Evolutionary conservation across 2,888 invertebrate genomes (phyloP), one percentile per base, ranked within the genome.

Genomic region (Orthosia gracilis): DNA sequence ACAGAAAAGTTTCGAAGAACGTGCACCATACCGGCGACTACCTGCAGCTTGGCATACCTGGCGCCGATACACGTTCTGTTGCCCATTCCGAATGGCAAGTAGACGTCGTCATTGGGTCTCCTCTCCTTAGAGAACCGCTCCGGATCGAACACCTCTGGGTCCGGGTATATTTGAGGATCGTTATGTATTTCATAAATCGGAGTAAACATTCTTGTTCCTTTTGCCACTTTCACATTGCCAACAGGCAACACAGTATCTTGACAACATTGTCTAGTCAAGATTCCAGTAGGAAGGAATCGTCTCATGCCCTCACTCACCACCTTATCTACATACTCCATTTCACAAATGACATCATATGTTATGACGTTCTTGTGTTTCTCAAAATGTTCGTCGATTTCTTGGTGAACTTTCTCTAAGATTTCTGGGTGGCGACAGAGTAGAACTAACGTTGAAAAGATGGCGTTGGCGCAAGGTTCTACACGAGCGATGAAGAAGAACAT

Each of bases 81-180:
- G 2, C 96, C 96, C 84, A 89, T 94, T 0, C 96, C 96, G 80
- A 96, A 96, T 3, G 96, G 95, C 83, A 95, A 81, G 73, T 92
- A 96, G 2, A 90, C 87, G 23, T 89, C 85, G 17, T 92, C 77
- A 4, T 73, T 73, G 13, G 62, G 65, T 50, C 83, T 82, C 3
- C 74, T 72, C 40, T 92, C 91, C 1, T 88, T 84, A 5, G 88
- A 82, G 80, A 94, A 94, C 74, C 95, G 89, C 12, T 96, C 94
- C 0, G 96, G 96, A 74, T 94, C 91, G 85, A 96, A 96, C 2
- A 89, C 89, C 45, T 94, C 91, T 0, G 97, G 96, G 21, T 97
- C 86, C 0, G 94, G 90, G 81, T 92, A 96, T 70, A 92, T 91
- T 57, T 93, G 85, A 0, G 94, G 91, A 80, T 97, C 96, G 58